Percentiles rank a stretch among this genome's conserved stretches.
These are phyloP conservation scores for Cyanoderma ruficeps DNA, from an alignment of 2,113 vertebrate species.

Conservation along the genomic window DNA sequence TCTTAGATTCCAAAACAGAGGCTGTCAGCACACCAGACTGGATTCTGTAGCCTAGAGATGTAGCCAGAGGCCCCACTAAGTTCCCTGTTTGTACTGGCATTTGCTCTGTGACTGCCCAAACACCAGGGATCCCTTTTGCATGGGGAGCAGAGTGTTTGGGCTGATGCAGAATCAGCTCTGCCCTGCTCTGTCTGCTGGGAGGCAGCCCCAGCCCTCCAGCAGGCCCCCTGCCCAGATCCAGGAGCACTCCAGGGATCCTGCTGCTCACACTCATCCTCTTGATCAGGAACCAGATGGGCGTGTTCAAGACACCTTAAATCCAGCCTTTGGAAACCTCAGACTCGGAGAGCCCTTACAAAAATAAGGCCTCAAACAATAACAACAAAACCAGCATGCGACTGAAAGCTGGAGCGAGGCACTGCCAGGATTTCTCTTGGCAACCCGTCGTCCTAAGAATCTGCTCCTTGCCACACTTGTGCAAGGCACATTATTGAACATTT, in stretches of 20 bases:
- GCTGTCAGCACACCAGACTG: neutral
- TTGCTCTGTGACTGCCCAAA: neutral
- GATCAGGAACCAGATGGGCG: neutral
- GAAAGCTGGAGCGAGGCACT: slow-evolving; percentile 19
- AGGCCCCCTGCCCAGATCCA: neutral
- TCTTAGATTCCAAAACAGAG: neutral
- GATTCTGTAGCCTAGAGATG: neutral
- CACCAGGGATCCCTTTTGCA: neutral
- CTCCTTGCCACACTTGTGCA: slow-evolving; percentile 58
- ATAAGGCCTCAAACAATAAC: slow-evolving; percentile 43
- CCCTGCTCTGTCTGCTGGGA: neutral
- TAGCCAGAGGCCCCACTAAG: neutral
- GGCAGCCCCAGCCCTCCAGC: neutral
- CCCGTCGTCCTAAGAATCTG: neutral
- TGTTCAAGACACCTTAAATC: slow-evolving; percentile 26
- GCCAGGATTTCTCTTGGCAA: slow-evolving; percentile 57
- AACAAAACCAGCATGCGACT: slow-evolving; percentile 48
- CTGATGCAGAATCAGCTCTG: neutral
- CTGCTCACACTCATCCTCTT: neutral
- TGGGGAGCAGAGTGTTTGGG: fast-evolving
- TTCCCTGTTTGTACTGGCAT: neutral
- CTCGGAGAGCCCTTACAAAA: neutral
- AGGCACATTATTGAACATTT: slow-evolving; percentile 74
- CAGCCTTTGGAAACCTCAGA: neutral
- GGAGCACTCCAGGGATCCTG: fast-evolving